phyloP scores from a whole-genome alignment of 2,888 invertebrate species.

The Dinocampus coccinellae region DNA sequence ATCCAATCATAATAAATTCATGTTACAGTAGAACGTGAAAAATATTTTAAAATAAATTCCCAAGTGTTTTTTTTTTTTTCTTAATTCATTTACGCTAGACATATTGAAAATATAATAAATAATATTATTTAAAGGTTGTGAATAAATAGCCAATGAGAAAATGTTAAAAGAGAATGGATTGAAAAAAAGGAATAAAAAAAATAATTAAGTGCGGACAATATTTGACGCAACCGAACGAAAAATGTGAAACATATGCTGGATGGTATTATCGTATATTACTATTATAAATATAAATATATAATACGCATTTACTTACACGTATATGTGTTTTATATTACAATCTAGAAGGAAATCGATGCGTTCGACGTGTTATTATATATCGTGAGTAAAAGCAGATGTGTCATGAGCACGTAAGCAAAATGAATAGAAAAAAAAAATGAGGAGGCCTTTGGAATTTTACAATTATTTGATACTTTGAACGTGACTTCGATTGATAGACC shows the following conservation, averaged over 20 bases:
- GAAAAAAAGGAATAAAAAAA: neutral
- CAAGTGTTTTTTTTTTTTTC: neutral
- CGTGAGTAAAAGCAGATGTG: conserved; percentile 38
- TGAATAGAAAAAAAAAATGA: conserved; percentile 19
- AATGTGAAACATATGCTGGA: conserved; percentile 16
- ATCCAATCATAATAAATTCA: neutral
- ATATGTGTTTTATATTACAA: neutral
- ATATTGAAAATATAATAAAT: neutral
- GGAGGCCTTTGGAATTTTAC: no score
- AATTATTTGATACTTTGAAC: conserved; percentile 33
- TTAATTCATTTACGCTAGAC: neutral
- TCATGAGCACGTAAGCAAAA: conserved; percentile 20
- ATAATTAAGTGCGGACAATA: neutral
- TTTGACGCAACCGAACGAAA: neutral
- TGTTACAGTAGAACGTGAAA: neutral
- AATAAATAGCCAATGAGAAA: neutral
- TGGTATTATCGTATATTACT: neutral
- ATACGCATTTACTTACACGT: no score
- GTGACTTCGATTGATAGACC: conserved; percentile 36
- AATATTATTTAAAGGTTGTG: neutral
- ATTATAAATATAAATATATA: neutral
- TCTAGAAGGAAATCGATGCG: neutral
- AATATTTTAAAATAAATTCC: neutral
- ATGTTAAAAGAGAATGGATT: neutral
- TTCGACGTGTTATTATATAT: neutral